Base-by-base conservation (phyloP, 2,113 vertebrate genomes). In the Oophaga pumilio region DNA sequence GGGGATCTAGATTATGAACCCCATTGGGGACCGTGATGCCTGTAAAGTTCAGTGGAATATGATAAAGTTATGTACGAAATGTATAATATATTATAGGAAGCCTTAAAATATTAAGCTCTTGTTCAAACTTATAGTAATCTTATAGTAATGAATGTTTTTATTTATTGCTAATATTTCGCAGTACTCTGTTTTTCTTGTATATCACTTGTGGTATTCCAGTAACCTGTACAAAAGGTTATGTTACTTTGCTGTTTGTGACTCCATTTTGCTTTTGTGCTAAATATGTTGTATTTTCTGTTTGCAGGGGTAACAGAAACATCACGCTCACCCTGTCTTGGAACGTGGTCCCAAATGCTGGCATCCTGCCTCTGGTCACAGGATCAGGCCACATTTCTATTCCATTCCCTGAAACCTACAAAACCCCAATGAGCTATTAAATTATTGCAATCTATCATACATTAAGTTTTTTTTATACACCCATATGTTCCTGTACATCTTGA, bases 321-420 rank as follows among this genome's bases (percentile, higher is more conserved):
- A 99, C 97, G 10, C 93, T 99, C 89, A 96, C 97, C 2, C 94
- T 99, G n/a, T 98, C 98, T 6, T 99, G 98, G 98, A 99, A 99
- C 8, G 97, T 99, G 12, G 96, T 99, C 91, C 98, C 98, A 89
- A 99, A 99, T 59, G 98, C 98, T 76, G 97, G 98, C 89, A 97
- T 99, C 91, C 95, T 99, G 90, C 97, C 98, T 90, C 95, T 99
- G 84, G 97, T 99, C 88, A 96, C 95, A 87, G 98, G 98, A 92
- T 96, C 95, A 26, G 98, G 98, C 91, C 96, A 97, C 7, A 90
- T 96, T 87, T 98, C 97, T 90, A 92, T 99, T 76, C 96, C 97
- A 50, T 99, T 99, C 90, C 98, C 98, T 86, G 97, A 99, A 18
- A 89, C 93, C 28, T 99, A 99, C 56, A 98, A 99, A 94, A 95